These are phyloP conservation scores for Agrilus planipennis DNA, from an alignment of 1,140 invertebrate genomes.

Conservation along the genomic window DNA sequence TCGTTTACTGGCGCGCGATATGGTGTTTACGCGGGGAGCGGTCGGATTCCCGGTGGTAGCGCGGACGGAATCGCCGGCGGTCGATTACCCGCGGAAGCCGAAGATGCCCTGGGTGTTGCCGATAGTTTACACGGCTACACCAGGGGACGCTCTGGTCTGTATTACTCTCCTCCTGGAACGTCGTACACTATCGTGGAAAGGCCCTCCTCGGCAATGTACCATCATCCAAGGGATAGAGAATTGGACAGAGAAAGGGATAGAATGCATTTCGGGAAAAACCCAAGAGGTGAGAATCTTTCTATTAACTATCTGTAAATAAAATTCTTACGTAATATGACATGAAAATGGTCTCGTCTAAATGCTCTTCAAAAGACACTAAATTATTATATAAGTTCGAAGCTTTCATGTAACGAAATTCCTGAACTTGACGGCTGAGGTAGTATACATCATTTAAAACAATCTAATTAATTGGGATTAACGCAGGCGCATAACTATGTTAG, in stretches of 20 bases:
- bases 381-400: too few relatives aligned
- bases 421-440: too few relatives aligned
- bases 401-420: too few relatives aligned
- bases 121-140: conserved; percentile 29
- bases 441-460: too few relatives aligned
- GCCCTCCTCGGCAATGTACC: conserved; percentile 59
- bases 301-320: too few relatives aligned
- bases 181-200: conserved; percentile 76
- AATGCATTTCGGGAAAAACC: conserved; percentile 39
- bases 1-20: conserved; percentile 27
- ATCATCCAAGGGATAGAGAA: conserved; percentile 38
- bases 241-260: conserved; percentile 44
- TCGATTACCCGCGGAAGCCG: conserved; percentile 32
- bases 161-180: conserved; percentile 59
- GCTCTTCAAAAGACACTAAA: too few relatives aligned
- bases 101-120: conserved; percentile 34
- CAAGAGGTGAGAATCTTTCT: too few relatives aligned
- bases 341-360: too few relatives aligned
- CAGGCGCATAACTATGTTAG: too few relatives aligned
- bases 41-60: conserved; percentile 39
- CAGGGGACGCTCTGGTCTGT: conserved; percentile 43
- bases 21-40: conserved; percentile 36
- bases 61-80: conserved; percentile 36
- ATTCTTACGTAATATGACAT: too few relatives aligned
- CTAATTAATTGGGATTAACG: too few relatives aligned